These are phyloP conservation scores for Lutraria lutraria DNA, from an alignment of 2,888 invertebrate species.

Conservation along the genomic window DNA sequence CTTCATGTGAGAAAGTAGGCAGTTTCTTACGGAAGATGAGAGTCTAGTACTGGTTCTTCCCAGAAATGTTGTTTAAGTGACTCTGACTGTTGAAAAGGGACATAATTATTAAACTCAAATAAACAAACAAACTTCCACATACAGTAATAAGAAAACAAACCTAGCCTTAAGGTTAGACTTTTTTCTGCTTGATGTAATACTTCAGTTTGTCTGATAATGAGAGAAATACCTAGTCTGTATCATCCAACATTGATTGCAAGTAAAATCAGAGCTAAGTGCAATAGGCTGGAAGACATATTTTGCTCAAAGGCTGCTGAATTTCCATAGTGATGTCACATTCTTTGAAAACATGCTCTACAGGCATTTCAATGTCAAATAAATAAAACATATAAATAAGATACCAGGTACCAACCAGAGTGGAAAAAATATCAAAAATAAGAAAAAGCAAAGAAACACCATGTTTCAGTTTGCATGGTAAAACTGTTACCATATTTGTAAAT, in stretches of 20 bases:
- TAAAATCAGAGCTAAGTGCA: background rate
- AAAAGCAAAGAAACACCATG: background rate
- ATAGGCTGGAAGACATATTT: background rate
- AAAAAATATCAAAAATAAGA: background rate
- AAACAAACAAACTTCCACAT: background rate
- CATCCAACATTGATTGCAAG: background rate
- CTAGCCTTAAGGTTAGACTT: background rate
- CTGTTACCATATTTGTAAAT: background rate
- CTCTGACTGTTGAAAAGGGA: too few species aligned
- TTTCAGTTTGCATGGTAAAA: background rate
- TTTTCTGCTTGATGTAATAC: background rate
- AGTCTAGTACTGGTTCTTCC: too few species aligned
- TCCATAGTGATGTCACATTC: background rate
- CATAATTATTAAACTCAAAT: too few species aligned
- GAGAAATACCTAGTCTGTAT: background rate
- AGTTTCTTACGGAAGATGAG: too few species aligned
- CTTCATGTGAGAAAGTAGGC: too few species aligned
- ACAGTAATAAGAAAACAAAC: background rate
- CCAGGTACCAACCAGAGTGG: background rate
- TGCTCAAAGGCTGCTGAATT: background rate
- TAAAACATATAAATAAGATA: background rate
- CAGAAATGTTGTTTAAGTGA: too few species aligned
- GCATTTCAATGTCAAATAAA: background rate
- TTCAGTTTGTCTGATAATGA: slow-evolving; percentile 9
- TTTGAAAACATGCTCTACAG: background rate